phyloP scores from a whole-genome alignment of 2,797 vertebrate genomes.

The Enteromius argenteus region DNA sequence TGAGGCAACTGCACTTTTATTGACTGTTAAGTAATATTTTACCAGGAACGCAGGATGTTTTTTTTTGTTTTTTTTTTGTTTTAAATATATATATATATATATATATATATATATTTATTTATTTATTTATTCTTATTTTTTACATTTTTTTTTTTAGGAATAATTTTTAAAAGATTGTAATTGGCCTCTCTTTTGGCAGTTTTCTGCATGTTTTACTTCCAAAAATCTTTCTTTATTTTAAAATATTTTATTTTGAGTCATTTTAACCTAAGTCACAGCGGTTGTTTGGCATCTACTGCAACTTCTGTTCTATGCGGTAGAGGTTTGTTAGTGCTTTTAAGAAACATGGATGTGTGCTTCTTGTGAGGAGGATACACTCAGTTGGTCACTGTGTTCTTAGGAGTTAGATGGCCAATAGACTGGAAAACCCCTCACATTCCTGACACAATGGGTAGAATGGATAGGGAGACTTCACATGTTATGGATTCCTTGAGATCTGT shows the following conservation, averaged over 20 bases:
- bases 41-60: background rate
- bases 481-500: conserved; percentile 70
- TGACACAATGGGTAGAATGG: conserved; percentile 69
- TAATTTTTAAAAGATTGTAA: background rate
- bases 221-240: background rate
- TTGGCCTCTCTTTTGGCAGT: background rate
- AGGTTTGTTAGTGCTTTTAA: conserved; percentile 36
- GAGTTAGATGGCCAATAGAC: conserved; percentile 74
- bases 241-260: background rate
- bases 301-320: background rate
- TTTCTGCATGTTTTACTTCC: background rate
- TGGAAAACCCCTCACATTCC: conserved; percentile 71
- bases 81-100: too few species aligned
- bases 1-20: background rate
- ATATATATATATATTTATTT: background rate
- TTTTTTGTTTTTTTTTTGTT: background rate
- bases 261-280: background rate
- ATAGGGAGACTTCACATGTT: conserved; percentile 70
- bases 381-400: conserved; percentile 62
- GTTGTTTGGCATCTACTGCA: background rate
- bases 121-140: background rate
- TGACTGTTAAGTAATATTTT: background rate
- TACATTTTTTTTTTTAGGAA: background rate
- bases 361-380: conserved; percentile 62
- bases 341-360: conserved; percentile 59